Base-by-base conservation (phyloP, 2,113 vertebrate genomes). In the Halcyon malimbica region DNA sequence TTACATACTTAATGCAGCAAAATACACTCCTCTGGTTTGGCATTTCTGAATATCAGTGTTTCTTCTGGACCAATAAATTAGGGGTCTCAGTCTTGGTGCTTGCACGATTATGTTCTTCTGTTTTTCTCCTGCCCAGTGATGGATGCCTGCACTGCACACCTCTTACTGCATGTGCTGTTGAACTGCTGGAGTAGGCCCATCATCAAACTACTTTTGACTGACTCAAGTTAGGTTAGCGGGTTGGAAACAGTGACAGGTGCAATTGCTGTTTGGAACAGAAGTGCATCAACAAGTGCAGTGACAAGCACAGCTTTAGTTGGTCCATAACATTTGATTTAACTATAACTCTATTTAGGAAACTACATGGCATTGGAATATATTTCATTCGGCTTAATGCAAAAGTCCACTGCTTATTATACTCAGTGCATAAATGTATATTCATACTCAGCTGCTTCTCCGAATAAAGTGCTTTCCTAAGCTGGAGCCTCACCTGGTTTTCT, bases 31-130 rank as follows among this genome's bases (percentile, higher is more conserved):
- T 16, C 8, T 73, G 5, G 16, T 59, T 78, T 29, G 9, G 0
- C 4, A 2, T 57, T 54, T 85, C 2, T 16, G n/a, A 16, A n/a
- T 39, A 23, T 65, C 1, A 0, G 4, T 31, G 16, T 56, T 77
- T 64, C 28, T 65, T 78, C 35, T 62, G 29, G 13, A 8, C 5
- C 33, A 41, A 2, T 19, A 31, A 57, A 23, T 42, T 42, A 5
- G 4, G 10, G 13, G 11, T 46, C 5, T 56, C 20, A 16, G 8
- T 78, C 15, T 29, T 6, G 3, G 6, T 48, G 20, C 25, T 33
- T 69, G 8, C 26, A 48, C 10, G 3, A 11, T 2, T 5, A 20
- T 56, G 7, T 8, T 81, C 28, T 16, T 44, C 12, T 87, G 23
- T 13, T 4, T 2, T 54, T 59, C 25, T 75, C 14, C 24, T 73